Base-by-base conservation (phyloP, 2,113 vertebrate genomes). In the Polypterus bichir region DNA sequence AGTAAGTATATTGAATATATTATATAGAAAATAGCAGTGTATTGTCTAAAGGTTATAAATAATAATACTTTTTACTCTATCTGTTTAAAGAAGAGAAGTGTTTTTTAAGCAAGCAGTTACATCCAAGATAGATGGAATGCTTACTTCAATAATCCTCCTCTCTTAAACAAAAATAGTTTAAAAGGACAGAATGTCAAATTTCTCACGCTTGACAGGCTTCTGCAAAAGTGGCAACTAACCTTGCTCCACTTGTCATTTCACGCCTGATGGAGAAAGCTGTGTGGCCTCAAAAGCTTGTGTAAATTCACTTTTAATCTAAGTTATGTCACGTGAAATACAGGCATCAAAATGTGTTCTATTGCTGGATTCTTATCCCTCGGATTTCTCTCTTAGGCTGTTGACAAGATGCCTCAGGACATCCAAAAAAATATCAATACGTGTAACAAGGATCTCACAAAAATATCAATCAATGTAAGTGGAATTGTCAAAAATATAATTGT, bases 321-420 rank as follows among this genome's bases (percentile, higher is more conserved):
- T 58, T 6, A 58, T 44, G 44, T 58, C n/a, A 58, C 44, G n/a
- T 58, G 44, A 58, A 58, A 58, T 7, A 58, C 44, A 58, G 5
- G 7, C 5, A 58, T 45, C 44, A 6, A 58, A 58, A 58, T 58
- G 27, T 58, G n/a, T 27, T 56, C 6, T 6, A 56, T 58, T 9
- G 56, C 44, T 44, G 9, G 27, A 51, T 51, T 51, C 9, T 51
- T 2, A 51, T 51, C 49, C 49, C 49, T 9, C 6, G 49, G 49
- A 51, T 51, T 51, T 51, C 49, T 51, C 49, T 51, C 49, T 51
- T 51, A 51, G 49, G 49, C 49, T 9, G 9, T 51, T 51, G 49
- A 51, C 49, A 51, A 51, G 49, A 51, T 51, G 49, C 49, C 49
- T 51, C 49, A 51, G 49, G 9, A 51, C 49, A 51, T 51, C 49